Conservation (phyloP, 2,888 invertebrate species). For the Tetranychus piercei region DNA sequence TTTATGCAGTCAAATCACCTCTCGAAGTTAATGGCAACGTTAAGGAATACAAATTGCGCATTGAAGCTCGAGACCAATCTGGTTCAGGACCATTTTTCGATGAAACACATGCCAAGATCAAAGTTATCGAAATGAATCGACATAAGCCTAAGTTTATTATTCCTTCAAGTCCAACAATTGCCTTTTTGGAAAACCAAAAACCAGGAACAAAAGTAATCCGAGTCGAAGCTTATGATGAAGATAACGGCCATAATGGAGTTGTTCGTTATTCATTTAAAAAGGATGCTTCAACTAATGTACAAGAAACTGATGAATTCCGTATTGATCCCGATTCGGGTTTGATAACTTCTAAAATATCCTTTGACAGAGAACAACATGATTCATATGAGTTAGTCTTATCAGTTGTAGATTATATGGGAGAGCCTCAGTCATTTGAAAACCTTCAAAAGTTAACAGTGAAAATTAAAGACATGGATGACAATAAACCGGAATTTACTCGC, state of each 20-base stretch:
- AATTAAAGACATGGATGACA: conserved; percentile 67
- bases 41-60: conserved; percentile 43
- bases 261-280: conserved; percentile 28
- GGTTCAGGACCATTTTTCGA: conserved; percentile 35
- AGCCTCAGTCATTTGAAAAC: conserved; percentile 10
- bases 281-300: conserved; percentile 51
- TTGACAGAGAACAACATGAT: conserved; percentile 54
- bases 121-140: conserved; percentile 33
- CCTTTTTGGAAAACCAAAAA: conserved; percentile 13
- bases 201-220: conserved; percentile 42
- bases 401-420: conserved; percentile 13
- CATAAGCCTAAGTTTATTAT: conserved; percentile 54
- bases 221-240: conserved; percentile 34
- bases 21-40: conserved; percentile 40
- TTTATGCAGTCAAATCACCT: conserved; percentile 56
- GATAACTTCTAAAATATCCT: conserved; percentile 52
- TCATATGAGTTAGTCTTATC: conserved; percentile 44
- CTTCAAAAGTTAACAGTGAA: conserved; percentile 42
- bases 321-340: conserved; percentile 62
- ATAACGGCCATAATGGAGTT: conserved; percentile 18
- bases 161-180: conserved; percentile 9
- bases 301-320: conserved; percentile 60
- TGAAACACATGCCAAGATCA: conserved; percentile 49
- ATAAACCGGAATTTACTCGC: conserved; percentile 51
- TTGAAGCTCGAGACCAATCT: conserved; percentile 57